Base-by-base conservation (phyloP, 1,140 invertebrate genomes). In the Atta texana region DNA sequence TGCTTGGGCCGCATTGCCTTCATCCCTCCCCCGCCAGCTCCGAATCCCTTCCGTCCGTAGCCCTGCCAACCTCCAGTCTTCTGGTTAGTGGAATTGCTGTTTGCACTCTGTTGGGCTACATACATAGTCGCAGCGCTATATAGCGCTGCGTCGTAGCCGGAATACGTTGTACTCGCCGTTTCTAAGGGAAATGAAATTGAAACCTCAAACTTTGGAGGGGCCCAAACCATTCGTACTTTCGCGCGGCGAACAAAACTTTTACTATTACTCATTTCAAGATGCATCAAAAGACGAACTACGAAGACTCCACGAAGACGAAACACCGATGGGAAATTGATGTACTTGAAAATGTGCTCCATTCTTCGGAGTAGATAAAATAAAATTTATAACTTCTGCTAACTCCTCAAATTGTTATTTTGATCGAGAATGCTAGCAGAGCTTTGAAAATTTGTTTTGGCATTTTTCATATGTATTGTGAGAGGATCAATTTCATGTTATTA, bases 111-210 rank as follows among this genome's bases (percentile, higher is more conserved):
- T 95, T 98, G 98, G 90, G 98, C 97, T 91, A 98, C 98, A 95
- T 98, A 99, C 96, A 98, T 98, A 87, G 97, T 98, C 87, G 98
- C 98, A 92, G 98, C 98, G 95, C 98, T 98, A 96, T 99, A 99
- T 76, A 99, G 96, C 91, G 98, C 98, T 93, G 98, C 97, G 96
- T 98, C 98, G 96, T 98, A 98, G 93, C 97, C 97, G 93, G 97
- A 96, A 95, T 97, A 98, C 90, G 96, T 97, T 88, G 95, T 95
- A 93, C 94, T 95, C 92, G 95, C 94, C 93, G 95, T 93, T 95
- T 95, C 95, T 95, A 94, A 87, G 90, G 89, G 91, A 94, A 95
- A 95, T 94, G 92, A 94, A 94, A 94, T 94, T 94, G 92, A 94
- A 92, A 93, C 92, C 93, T 95, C 93, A 93, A 93, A 92, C 89